Conservation (phyloP, 2,797 vertebrate genomes). For the Lepilemur ruficaudatus region DNA sequence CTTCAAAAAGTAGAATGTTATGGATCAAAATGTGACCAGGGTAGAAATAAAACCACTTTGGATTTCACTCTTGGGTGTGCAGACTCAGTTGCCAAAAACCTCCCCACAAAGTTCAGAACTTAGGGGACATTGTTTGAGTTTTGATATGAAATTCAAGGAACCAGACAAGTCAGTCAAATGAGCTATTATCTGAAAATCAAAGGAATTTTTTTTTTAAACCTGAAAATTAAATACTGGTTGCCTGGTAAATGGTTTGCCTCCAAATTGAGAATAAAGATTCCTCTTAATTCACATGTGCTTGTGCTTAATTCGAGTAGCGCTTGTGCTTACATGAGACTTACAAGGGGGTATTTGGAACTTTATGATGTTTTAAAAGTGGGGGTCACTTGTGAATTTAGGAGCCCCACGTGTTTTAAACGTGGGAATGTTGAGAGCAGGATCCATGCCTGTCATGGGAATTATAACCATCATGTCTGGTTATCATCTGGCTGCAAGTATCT, state of each 20-base stretch:
- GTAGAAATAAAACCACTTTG: background rate
- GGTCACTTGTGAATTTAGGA: background rate
- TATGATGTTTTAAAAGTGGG: background rate
- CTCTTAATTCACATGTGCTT: background rate
- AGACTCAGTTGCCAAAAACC: background rate
- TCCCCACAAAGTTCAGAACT: background rate
- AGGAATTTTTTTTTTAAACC: background rate
- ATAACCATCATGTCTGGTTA: background rate
- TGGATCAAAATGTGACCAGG: background rate
- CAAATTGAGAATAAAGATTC: background rate
- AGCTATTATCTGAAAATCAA: background rate
- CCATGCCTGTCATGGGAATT: background rate
- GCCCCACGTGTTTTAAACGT: background rate
- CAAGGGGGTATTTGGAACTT: background rate
- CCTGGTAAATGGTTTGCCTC: background rate
- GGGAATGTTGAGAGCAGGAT: background rate
- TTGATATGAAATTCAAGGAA: background rate
- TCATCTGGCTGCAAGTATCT: background rate
- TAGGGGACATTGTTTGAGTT: background rate
- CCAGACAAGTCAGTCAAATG: background rate
- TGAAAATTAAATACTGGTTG: background rate
- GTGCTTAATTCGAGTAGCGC: background rate
- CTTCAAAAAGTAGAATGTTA: background rate
- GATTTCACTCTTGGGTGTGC: background rate
- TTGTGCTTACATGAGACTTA: background rate